Evolutionary conservation across 2,888 invertebrate species (phyloP).

Genomic region (Ennomos erosarius): DNA sequence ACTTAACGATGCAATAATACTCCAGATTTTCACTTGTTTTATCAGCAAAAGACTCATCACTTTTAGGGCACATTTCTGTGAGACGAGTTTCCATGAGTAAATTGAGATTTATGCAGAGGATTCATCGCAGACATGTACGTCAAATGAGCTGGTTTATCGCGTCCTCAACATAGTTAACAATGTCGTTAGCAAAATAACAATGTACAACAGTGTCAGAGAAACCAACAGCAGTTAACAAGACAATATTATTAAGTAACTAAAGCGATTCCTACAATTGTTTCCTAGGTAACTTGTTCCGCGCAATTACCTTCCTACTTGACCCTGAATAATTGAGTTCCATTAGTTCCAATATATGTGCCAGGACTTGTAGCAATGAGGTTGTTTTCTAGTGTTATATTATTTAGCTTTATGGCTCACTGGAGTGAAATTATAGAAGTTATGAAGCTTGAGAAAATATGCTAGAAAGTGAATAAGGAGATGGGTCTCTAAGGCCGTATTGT

Average conservation of each 20-base stretch:
- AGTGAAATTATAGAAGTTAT: neutral
- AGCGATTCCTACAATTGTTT: slow-evolving; percentile 21
- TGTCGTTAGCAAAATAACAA: neutral
- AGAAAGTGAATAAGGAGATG: too few relatives aligned
- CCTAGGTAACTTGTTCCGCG: slow-evolving; percentile 10
- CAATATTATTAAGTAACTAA: slow-evolving; percentile 16
- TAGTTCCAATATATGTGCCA: slow-evolving; percentile 20
- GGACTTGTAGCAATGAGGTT: slow-evolving; percentile 3
- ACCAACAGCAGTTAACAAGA: neutral
- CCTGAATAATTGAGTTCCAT: slow-evolving; percentile 32
- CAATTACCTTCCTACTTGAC: slow-evolving; percentile 14
- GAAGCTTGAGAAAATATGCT: neutral
- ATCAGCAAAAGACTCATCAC: too few relatives aligned
- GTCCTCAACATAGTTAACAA: neutral
- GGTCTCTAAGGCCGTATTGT: too few relatives aligned
- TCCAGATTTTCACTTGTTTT: too few relatives aligned
- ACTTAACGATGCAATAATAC: too few relatives aligned
- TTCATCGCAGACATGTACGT: too few relatives aligned
- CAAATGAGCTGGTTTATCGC: too few relatives aligned
- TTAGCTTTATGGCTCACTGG: neutral
- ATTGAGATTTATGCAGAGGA: too few relatives aligned
- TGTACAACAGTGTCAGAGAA: too few relatives aligned
- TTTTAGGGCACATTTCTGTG: too few relatives aligned
- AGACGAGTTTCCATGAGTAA: too few relatives aligned
- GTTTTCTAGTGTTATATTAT: slow-evolving; percentile 2